Evolutionary conservation across 2,797 vertebrate genomes (phyloP).

Genomic region (Dermochelys coriacea): DNA sequence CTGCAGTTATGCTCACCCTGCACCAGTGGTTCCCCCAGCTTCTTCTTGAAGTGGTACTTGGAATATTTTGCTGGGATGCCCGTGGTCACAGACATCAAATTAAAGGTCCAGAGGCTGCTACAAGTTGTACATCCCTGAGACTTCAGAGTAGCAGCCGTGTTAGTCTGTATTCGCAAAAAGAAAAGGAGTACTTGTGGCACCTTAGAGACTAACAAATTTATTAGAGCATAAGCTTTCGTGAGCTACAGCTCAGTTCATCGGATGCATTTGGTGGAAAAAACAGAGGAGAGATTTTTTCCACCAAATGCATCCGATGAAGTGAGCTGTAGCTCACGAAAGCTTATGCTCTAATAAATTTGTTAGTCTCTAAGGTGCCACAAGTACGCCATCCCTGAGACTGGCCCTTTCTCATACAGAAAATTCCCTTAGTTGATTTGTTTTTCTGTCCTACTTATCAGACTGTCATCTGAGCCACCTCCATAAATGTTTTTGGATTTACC

Average conservation of each 20-base stretch:
- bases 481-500: background rate
- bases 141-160: no score
- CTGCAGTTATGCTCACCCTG: background rate
- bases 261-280: no score
- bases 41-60: background rate
- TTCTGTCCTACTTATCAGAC: background rate
- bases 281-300: no score
- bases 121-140: background rate
- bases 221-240: no score
- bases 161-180: no score
- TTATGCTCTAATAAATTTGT: no score
- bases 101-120: background rate
- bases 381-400: background rate
- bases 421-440: background rate
- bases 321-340: no score
- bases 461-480: background rate
- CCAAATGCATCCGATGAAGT: no score
- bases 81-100: background rate
- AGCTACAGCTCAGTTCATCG: no score
- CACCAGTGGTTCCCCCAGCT: background rate
- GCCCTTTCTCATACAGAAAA: background rate
- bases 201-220: no score
- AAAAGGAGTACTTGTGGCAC: no score
- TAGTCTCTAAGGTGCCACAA: no score
- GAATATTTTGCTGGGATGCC: background rate